Evolutionary conservation across 2,113 vertebrate genomes (phyloP), one percentile per base, ranked within the genome.

Genomic region (Cromileptes altivelis): DNA sequence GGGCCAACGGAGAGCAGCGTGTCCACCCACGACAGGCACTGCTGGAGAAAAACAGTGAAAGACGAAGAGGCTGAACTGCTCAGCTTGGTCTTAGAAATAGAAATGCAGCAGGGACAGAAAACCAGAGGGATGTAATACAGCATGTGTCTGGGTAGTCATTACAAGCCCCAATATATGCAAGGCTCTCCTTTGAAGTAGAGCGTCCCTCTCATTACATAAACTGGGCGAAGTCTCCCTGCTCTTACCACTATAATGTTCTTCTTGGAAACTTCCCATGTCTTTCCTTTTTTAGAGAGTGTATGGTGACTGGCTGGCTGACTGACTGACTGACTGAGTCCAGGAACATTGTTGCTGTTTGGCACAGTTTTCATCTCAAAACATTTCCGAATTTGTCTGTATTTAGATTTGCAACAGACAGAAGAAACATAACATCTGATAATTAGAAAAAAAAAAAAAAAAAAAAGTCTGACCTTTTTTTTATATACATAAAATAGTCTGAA

Each of bases 181-280:
- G 63, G 40, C 57, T 52, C 14, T 11, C 21, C 76, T 93, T 86
- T 91, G 81, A 93, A 81, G 87, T 45, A 18, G 11, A 58, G 57
- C 70, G 21, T 69, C 88, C 89, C 92, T 93, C 70, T 95, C 91
- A 95, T 95, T 94, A 92, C 25, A 55, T 69, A 71, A 87, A 73
- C 81, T 75, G 85, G 89, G 88, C 80, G 56, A 70, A 49, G 88
- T 58, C 84, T 87, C 61, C 6, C 9, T 55, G 85, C 19, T 47
- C 37, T 55, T 53, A 42, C 77, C 69, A 80, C 86, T 53, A 62
- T 78, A 74, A 80, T 78, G 80, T 87, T 83, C 76, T 21, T 50
- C 58, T 67, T 80, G 82, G 71, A 73, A 79, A 86, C 50, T 47
- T 78, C 82, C 70, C 50, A 30, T 64, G n/a, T 40, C 18, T 57